These are phyloP conservation scores for Cryptocephalus moraei DNA, from an alignment of 2,888 invertebrate species.

Conservation along the genomic window DNA sequence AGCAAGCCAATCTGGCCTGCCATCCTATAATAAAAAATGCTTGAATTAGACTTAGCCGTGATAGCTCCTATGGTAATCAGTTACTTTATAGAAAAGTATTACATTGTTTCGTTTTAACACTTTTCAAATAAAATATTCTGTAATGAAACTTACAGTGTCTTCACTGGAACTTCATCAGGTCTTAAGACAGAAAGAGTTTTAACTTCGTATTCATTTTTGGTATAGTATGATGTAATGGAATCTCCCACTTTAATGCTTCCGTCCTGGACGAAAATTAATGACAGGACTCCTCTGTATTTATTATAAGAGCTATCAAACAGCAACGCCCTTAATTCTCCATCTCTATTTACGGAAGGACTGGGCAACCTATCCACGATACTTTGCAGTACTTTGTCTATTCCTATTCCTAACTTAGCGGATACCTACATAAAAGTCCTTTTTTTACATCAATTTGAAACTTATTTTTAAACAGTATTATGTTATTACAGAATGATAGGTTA, in stretches of 20 bases:
- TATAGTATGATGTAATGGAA: constrained; percentile 59
- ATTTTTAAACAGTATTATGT: not conserved
- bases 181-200: constrained; percentile 69
- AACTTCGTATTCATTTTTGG: constrained; percentile 67
- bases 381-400: constrained; percentile 66
- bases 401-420: constrained; percentile 87
- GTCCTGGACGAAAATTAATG: constrained; percentile 66
- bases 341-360: constrained; percentile 51
- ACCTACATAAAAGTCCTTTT: constrained; percentile 38
- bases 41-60: not conserved
- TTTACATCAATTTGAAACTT: not conserved
- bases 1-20: constrained; percentile 94
- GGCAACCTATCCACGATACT: constrained; percentile 72
- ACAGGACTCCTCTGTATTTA: constrained; percentile 71
- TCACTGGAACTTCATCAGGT: constrained; percentile 60
- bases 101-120: too few species aligned
- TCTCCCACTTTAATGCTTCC: constrained; percentile 67
- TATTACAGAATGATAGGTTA: not conserved
- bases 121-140: too few species aligned
- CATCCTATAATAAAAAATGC: constrained; percentile 35
- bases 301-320: constrained; percentile 94
- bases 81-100: too few species aligned
- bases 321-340: constrained; percentile 62
- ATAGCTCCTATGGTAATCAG: too few species aligned
- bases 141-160: constrained; percentile 48